Conservation (phyloP, 2,888 invertebrate species). For the Ichneumon xanthorius region DNA sequence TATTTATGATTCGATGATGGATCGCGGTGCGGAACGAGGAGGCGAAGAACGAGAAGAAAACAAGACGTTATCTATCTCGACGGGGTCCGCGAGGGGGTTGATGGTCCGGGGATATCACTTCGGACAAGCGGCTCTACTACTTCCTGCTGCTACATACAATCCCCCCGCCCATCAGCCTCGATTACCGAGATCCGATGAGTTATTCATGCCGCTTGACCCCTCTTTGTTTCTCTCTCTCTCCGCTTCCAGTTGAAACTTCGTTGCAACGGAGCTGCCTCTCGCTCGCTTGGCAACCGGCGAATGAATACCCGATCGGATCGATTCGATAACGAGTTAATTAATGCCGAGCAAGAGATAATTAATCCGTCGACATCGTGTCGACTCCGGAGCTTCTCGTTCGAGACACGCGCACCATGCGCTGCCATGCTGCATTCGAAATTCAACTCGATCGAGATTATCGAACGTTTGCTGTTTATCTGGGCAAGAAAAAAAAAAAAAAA, state of each 20-base stretch:
- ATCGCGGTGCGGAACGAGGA: conserved; percentile 35
- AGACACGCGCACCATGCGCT: neutral
- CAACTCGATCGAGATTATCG: no score
- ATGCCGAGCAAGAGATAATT: conserved; percentile 26
- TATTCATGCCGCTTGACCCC: conserved; percentile 43
- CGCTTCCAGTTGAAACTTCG: neutral
- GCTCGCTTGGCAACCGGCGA: conserved; percentile 1
- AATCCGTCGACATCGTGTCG: conserved; percentile 14
- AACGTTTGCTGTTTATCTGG: no score
- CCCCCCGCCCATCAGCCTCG: neutral
- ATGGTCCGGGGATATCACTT: neutral
- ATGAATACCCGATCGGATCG: conserved; percentile 14
- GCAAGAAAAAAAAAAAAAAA: neutral
- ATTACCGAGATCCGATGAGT: conserved; percentile 29
- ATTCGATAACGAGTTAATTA: conserved; percentile 37
- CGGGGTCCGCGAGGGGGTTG: conserved; percentile 5
- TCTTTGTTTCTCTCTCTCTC: neutral
- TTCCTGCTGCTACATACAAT: conserved; percentile 33
- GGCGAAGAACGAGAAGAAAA: neutral
- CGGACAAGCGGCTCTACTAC: neutral
- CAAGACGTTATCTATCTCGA: neutral
- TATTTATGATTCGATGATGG: conserved; percentile 47
- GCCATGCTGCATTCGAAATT: neutral
- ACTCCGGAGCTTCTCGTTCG: neutral
- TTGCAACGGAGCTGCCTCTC: neutral